phyloP scores from a whole-genome alignment of 2,797 vertebrate genomes.

The Sebastes oblongus region DNA sequence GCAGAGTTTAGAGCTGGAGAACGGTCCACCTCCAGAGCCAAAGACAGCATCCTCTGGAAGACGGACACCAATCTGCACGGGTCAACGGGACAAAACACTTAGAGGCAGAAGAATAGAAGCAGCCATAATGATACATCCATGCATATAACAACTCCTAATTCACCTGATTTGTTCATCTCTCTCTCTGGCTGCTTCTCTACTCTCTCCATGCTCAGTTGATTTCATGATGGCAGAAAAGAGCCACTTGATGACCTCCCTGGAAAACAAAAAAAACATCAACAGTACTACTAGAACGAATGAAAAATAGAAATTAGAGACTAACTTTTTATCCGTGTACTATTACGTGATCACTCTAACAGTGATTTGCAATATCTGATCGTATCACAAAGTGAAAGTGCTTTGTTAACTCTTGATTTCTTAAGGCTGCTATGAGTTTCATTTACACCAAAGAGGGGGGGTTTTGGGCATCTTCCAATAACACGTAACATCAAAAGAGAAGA shows the following conservation, averaged over 20 bases:
- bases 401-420: neutral
- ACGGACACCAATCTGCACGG: constrained; percentile 80
- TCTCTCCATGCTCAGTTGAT: constrained; percentile 51
- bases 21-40: constrained; percentile 91
- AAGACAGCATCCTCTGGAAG: constrained; percentile 91
- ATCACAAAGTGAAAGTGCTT: neutral
- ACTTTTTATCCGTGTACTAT: neutral
- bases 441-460: neutral
- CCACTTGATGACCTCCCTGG: constrained; percentile 91
- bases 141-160: neutral
- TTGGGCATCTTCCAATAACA: neutral
- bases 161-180: constrained; percentile 77
- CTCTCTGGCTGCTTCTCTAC: constrained; percentile 38
- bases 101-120: neutral
- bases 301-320: neutral
- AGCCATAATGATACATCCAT: neutral
- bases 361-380: neutral
- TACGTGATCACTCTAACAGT: neutral
- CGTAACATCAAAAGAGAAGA: neutral
- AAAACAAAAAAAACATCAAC: neutral
- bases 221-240: constrained; percentile 83
- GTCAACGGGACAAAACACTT: neutral
- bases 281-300: neutral
- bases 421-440: neutral
- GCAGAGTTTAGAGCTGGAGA: constrained; percentile 86